Percentiles rank a stretch among this genome's conserved stretches.
These are phyloP conservation scores for Thamnophis elegans DNA, from an alignment of 2,797 vertebrate genomes.

Conservation along the genomic window DNA sequence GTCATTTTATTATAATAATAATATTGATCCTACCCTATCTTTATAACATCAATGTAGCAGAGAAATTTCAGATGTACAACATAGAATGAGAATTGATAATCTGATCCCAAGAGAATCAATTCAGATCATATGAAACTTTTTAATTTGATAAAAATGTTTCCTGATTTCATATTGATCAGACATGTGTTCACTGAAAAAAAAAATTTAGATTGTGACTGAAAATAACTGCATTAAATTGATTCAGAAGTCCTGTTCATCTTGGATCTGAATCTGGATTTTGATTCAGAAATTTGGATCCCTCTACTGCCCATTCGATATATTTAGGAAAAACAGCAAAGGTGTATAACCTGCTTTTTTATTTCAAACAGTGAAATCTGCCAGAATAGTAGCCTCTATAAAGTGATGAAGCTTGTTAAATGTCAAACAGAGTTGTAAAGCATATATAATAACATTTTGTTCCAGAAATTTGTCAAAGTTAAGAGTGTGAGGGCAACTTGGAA, in stretches of 20 bases:
- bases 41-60: not conserved
- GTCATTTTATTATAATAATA: not conserved
- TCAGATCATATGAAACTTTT: not conserved
- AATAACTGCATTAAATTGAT: not conserved
- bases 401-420: not conserved
- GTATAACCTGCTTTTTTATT: not conserved
- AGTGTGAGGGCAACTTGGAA: not conserved
- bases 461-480: not conserved
- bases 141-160: not conserved
- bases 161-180: not conserved
- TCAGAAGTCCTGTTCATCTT: not conserved
- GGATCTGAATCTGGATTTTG: not conserved
- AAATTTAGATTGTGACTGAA: not conserved
- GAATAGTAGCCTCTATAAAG: not conserved
- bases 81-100: not conserved
- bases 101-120: not conserved
- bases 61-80: not conserved
- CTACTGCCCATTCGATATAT: not conserved
- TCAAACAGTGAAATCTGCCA: not conserved
- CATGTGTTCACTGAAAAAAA: not conserved
- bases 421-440: not conserved
- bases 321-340: not conserved
- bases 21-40: not conserved
- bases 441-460: not conserved
- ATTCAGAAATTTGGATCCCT: not conserved